Conservation (phyloP, 1,140 invertebrate genomes). For the Microplitis mediator region DNA sequence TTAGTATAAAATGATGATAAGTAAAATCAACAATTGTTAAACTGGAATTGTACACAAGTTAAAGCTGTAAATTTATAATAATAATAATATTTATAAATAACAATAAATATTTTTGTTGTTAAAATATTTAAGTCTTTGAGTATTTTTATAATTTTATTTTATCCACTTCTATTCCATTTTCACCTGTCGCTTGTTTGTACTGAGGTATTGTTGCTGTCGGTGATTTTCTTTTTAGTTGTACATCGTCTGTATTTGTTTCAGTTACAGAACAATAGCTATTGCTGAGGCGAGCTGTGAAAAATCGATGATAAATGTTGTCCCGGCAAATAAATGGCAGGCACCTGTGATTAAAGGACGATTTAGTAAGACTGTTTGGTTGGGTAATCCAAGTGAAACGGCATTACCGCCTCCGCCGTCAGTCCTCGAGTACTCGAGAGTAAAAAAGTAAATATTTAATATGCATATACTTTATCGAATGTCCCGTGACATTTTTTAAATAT, state of each 20-base stretch:
- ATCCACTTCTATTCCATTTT: not conserved
- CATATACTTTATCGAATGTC: not conserved
- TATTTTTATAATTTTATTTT: not conserved
- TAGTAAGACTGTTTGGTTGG: constrained; percentile 54
- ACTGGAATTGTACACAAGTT: no score
- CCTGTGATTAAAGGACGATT: constrained; percentile 57
- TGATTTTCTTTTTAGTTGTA: not conserved
- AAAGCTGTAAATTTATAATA: not conserved
- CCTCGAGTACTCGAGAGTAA: constrained; percentile 40
- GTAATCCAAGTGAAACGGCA: constrained; percentile 49
- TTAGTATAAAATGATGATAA: not conserved
- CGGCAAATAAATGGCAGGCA: constrained; percentile 53
- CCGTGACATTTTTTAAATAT: no score
- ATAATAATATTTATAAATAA: not conserved
- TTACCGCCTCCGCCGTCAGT: constrained; percentile 40
- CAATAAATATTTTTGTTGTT: constrained; percentile 27
- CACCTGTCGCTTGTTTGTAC: not conserved
- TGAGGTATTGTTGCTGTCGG: not conserved
- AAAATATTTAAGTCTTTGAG: not conserved
- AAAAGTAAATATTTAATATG: constrained; percentile 42
- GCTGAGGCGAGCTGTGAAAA: constrained; percentile 45
- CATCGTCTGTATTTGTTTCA: constrained; percentile 14
- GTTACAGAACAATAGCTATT: constrained; percentile 48
- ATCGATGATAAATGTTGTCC: constrained; percentile 39
- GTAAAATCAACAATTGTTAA: no score